A percentile compares a stretch with the other conserved stretches of the same genome.
These are phyloP conservation scores for Parasteatoda tepidariorum DNA, from an alignment of 1,140 invertebrate species.

Conservation along the genomic window DNA sequence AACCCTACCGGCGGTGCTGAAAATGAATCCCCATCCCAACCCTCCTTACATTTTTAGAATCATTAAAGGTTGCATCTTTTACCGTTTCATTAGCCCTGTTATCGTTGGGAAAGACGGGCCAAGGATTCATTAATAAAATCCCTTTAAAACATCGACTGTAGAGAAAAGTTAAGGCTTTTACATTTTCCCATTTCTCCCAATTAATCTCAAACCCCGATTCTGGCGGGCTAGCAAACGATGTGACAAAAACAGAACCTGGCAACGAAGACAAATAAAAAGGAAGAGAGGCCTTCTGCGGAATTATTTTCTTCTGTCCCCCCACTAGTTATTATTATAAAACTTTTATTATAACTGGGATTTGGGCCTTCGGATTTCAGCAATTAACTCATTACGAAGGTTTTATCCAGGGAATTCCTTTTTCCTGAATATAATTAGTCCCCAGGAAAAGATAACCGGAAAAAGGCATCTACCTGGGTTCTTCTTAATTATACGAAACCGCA, in stretches of 20 bases:
- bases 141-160: slow-evolving; percentile 50
- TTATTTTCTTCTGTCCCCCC: neutral
- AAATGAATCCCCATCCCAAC: neutral
- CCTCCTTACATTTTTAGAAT: neutral
- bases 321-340: slow-evolving; percentile 43
- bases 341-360: slow-evolving; percentile 49
- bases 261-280: neutral
- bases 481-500: slow-evolving; percentile 50
- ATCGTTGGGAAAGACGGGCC: slow-evolving; percentile 20
- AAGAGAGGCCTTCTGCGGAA: neutral
- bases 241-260: slow-evolving; percentile 35
- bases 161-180: slow-evolving; percentile 39
- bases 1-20: neutral
- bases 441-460: slow-evolving; percentile 35
- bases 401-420: slow-evolving; percentile 26
- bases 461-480: slow-evolving; percentile 25
- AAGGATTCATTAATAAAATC: slow-evolving; percentile 53
- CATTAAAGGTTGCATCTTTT: slow-evolving; percentile 47
- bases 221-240: slow-evolving; percentile 1
- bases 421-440: slow-evolving; percentile 31
- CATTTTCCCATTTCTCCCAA: slow-evolving; percentile 29
- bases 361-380: slow-evolving; percentile 24
- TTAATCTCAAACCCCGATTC: slow-evolving; percentile 33
- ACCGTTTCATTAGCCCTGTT: slow-evolving; percentile 52
- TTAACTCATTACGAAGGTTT: slow-evolving; percentile 46